A percentile compares a stretch with the other conserved stretches of the same genome.
phyloP scores from a whole-genome alignment of 2,888 invertebrate genomes.

The Aporophyla nigra region DNA sequence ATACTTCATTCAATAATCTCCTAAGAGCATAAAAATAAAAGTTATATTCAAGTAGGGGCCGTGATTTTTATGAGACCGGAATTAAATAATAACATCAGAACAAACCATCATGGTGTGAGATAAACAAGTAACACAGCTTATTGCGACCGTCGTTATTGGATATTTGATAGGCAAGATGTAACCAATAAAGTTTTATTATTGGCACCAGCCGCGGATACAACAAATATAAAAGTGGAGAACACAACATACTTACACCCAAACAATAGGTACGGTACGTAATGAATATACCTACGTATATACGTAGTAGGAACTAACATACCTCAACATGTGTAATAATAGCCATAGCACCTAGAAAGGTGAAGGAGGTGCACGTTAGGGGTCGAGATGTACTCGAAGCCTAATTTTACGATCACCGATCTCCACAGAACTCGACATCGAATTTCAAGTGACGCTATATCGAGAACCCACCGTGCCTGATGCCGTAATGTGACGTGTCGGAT shows the following conservation, averaged over 20 bases:
- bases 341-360: conserved; percentile 37
- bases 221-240: conserved; percentile 70
- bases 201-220: conserved; percentile 79
- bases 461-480: conserved; percentile 79
- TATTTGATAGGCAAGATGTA: conserved; percentile 85
- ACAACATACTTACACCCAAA: conserved; percentile 3
- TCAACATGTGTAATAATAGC: conserved; percentile 31
- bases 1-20: conserved; percentile 71
- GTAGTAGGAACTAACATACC: neutral
- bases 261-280: conserved; percentile 23
- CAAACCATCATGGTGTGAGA: conserved; percentile 75
- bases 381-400: conserved; percentile 77
- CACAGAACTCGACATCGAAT: conserved; percentile 85
- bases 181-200: conserved; percentile 86
- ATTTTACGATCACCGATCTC: conserved; percentile 87
- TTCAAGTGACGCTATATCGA: conserved; percentile 85
- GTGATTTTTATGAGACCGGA: conserved; percentile 69
- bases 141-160: conserved; percentile 82
- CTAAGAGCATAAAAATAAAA: conserved; percentile 71
- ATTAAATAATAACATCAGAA: conserved; percentile 78
- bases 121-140: conserved; percentile 80
- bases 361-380: conserved; percentile 56
- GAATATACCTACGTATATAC: neutral
- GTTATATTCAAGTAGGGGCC: conserved; percentile 70
- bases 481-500: conserved; percentile 87